Conservation (phyloP, 2,113 vertebrate genomes). For the Cebus imitator region DNA sequence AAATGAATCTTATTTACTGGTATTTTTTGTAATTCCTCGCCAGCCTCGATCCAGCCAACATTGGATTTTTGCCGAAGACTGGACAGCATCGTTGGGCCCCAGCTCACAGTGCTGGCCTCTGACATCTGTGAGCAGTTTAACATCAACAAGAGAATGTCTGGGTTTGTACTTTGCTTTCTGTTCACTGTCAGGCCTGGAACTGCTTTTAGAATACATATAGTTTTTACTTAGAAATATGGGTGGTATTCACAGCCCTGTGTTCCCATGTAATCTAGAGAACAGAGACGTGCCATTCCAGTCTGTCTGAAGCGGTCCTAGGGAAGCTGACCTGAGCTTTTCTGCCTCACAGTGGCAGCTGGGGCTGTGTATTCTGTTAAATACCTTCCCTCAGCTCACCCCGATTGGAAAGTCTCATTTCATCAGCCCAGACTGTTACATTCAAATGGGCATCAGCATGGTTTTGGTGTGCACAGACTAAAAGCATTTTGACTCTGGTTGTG, state of each 20-base stretch:
- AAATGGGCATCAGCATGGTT: background rate
- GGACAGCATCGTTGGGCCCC: constrained; percentile 95
- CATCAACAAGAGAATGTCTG: constrained; percentile 94
- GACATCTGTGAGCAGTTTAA: constrained; percentile 99
- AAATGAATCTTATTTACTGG: constrained; percentile 21
- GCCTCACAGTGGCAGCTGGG: fast-evolving
- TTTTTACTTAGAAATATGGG: background rate
- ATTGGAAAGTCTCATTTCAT: fast-evolving
- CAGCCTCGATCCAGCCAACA: constrained; percentile 91
- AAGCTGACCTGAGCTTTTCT: background rate
- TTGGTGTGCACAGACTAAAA: background rate
- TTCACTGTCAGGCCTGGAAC: background rate
- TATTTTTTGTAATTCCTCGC: background rate
- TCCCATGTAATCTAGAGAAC: background rate
- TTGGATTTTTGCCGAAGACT: constrained; percentile 95
- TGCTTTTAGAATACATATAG: background rate
- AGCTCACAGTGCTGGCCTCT: constrained; percentile 96
- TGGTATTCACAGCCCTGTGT: background rate
- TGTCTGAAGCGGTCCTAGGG: background rate
- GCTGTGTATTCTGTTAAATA: background rate
- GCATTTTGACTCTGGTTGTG: background rate
- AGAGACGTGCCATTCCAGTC: background rate
- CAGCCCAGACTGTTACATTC: background rate
- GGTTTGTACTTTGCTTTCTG: constrained; percentile 86
- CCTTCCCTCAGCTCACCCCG: background rate